Conservation (phyloP, 2,888 invertebrate species). For the Sycophila texana region DNA sequence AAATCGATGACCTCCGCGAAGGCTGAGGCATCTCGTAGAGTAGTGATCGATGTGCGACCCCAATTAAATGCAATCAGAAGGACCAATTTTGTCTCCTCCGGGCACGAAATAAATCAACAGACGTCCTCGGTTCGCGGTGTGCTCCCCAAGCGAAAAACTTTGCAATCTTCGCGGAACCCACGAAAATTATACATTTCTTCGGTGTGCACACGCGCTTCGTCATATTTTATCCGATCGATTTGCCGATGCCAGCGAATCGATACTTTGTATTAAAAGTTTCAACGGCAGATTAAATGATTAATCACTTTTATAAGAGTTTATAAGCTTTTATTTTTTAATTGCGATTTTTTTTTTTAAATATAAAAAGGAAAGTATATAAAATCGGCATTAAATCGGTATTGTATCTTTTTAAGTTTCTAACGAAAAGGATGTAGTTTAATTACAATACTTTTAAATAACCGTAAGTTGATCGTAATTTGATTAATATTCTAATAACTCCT, state of each 20-base stretch:
- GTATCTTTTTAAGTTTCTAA: no score
- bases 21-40: neutral
- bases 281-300: no score
- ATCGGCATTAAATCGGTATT: no score
- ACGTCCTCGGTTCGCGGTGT: neutral
- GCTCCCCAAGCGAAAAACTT: slow-evolving; percentile 8
- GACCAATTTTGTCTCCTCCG: slow-evolving; percentile 49
- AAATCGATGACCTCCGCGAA: slow-evolving; percentile 40
- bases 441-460: no score
- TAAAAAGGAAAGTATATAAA: no score
- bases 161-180: slow-evolving; percentile 29
- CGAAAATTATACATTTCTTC: slow-evolving; percentile 41
- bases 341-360: no score
- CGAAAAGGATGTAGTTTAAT: no score
- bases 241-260: slow-evolving; percentile 27
- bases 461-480: no score
- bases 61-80: slow-evolving; percentile 50
- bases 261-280: no score
- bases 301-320: no score
- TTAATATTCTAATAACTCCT: no score
- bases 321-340: no score
- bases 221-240: slow-evolving; percentile 37
- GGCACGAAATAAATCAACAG: slow-evolving; percentile 48
- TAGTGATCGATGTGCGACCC: slow-evolving; percentile 40
- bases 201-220: slow-evolving; percentile 10